Base-by-base conservation (phyloP, 37 sponge, comb jelly and placozoan genomes). In the Theonella swinhoei region DNA sequence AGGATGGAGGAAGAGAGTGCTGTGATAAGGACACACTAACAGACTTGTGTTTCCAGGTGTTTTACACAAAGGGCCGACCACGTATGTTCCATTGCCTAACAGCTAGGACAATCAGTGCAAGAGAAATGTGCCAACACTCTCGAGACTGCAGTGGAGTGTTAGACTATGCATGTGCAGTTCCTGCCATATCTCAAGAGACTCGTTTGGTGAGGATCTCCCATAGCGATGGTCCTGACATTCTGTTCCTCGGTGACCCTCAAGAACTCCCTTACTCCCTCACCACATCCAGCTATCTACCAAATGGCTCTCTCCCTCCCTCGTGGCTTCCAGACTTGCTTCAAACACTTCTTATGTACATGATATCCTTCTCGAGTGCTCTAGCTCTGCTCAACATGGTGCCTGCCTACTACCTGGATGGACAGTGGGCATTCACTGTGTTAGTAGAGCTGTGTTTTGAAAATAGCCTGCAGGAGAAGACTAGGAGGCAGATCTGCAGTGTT, bases 311-410 rank as follows among this genome's bases (percentile, higher is more conserved):
- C 62, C 28, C 84, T 40, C 93, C 90, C 66, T 31, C 78, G 25
- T 81, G 88, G 80, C 74, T 98, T 1, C 99, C 99, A 3, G 77
- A 66, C 25, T 28, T 88, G 0, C 67, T 95, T 3, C 90, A 92
- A 70, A 93, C 94, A 3, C 87, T 90, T 26, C 89, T 83, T 40
- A 83, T 87, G 4, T 96, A 96, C 63, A 63, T 92, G 23, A 83
- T 92, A 7, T 97, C 97, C 0, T 73, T 97, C 41, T 97, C 97
- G 3, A 88, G 97, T 65, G 95, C 97, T n/a, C 85, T 97, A 64
- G 95, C 95, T 38, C 74, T 97, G 32, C 88, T 97, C 4, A 97
- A 97, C 82, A 86, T 91, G 78, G 81, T 97, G 3, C 97, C 97
- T 7, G 92, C 86, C 9, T 97, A 94, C 76, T 87, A 80, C 39